phyloP scores from a whole-genome alignment of 2,888 invertebrate genomes.

The Gasteruption jaculator region DNA sequence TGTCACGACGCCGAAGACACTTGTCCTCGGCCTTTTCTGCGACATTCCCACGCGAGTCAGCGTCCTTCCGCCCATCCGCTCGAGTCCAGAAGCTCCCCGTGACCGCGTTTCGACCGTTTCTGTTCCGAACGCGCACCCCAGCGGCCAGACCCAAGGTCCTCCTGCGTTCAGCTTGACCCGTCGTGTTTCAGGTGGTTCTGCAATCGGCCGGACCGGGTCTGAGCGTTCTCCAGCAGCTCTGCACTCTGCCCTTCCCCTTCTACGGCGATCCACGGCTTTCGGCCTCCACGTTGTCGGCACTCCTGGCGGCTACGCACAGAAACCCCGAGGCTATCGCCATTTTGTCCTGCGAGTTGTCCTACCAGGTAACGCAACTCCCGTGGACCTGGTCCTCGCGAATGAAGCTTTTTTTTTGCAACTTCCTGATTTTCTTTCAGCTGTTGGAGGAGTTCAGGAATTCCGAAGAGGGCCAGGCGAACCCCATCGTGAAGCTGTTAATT shows the following conservation, averaged over 20 bases:
- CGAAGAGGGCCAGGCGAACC: constrained; percentile 54
- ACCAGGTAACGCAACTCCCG: constrained; percentile 60
- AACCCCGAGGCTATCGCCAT: constrained; percentile 70
- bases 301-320: constrained; percentile 66
- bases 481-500: constrained; percentile 54
- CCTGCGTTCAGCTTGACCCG: no score
- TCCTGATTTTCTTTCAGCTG: constrained; percentile 54
- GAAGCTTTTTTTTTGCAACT: no score
- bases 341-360: constrained; percentile 67
- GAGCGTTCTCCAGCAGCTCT: constrained; percentile 79
- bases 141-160: no score
- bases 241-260: constrained; percentile 81
- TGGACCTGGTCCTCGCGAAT: no score
- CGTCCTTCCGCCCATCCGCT: no score
- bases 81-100: no score
- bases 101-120: no score
- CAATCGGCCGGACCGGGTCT: constrained; percentile 69
- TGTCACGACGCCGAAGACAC: no score
- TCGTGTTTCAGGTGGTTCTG: constrained; percentile 63
- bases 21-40: no score
- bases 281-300: constrained; percentile 72
- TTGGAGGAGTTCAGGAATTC: constrained; percentile 59
- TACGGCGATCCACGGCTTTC: constrained; percentile 72
- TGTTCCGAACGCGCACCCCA: no score
- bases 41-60: no score